Conservation (phyloP, 2,113 vertebrate genomes). For the Callorhinus ursinus region DNA sequence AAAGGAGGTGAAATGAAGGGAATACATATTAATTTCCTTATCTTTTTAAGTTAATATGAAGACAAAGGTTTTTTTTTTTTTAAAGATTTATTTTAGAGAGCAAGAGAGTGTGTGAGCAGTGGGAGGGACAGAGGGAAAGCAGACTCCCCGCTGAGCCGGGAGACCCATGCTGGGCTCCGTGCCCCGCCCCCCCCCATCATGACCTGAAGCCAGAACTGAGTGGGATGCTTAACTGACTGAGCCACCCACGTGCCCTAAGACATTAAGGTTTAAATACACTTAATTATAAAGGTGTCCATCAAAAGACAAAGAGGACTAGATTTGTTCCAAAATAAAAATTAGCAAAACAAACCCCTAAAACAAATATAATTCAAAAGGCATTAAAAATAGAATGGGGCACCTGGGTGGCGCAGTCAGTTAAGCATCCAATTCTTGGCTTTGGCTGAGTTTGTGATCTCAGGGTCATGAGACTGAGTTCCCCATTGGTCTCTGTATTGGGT, state of each 20-base stretch:
- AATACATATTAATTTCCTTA: background rate
- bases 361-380: background rate
- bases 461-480: background rate
- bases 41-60: slow-evolving; percentile 12
- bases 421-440: background rate
- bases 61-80: background rate
- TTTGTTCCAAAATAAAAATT: background rate
- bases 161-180: background rate
- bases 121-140: background rate
- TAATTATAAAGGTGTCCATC: background rate
- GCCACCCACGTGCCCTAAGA: background rate
- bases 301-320: background rate
- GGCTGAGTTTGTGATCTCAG: background rate
- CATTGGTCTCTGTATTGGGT: background rate
- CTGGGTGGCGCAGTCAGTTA: background rate
- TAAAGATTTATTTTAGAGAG: background rate
- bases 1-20: background rate
- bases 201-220: background rate
- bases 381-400: slow-evolving; percentile 2
- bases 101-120: background rate
- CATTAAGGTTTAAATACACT: background rate
- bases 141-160: background rate
- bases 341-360: background rate
- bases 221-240: background rate
- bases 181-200: rapidly evolving